A percentile compares a stretch with the other conserved stretches of the same genome.
These are phyloP conservation scores for Synergus itoensis DNA, from an alignment of 2,888 invertebrate species.

Conservation along the genomic window DNA sequence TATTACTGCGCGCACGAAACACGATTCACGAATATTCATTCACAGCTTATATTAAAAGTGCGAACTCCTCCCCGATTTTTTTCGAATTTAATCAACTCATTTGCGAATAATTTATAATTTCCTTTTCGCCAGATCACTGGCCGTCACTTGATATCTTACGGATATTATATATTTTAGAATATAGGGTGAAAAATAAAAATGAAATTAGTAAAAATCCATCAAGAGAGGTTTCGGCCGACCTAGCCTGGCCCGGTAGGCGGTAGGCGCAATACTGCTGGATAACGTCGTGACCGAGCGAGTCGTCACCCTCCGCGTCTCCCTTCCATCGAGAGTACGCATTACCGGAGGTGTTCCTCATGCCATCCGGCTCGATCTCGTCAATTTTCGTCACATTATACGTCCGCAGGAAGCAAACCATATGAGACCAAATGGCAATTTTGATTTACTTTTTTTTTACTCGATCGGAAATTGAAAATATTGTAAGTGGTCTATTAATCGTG, in stretches of 20 bases:
- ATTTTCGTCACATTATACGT: slow-evolving; percentile 41
- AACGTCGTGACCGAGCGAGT: slow-evolving; percentile 31
- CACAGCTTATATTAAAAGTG: background rate
- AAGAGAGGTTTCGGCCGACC: slow-evolving; percentile 19
- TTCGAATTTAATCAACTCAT: background rate
- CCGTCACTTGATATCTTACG: background rate
- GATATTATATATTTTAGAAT: background rate
- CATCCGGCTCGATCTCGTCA: slow-evolving; percentile 40
- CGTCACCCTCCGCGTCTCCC: slow-evolving; percentile 37
- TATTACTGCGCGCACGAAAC: slow-evolving; percentile 21
- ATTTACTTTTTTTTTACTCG: background rate
- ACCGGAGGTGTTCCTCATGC: slow-evolving; percentile 37
- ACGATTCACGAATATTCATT: slow-evolving; percentile 4
- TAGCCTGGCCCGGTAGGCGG: slow-evolving; percentile 34
- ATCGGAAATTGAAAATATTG: background rate
- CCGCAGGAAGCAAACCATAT: slow-evolving; percentile 24
- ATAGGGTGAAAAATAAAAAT: background rate
- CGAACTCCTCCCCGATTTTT: background rate
- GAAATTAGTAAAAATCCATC: background rate
- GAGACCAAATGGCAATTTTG: slow-evolving; percentile 22
- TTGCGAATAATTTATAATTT: background rate
- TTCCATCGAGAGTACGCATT: slow-evolving; percentile 30
- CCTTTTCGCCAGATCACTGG: background rate
- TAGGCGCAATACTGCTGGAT: slow-evolving; percentile 40
- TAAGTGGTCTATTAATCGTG: background rate